Evolutionary conservation across 2,797 vertebrate genomes (phyloP).

Genomic region (Bradypus variegatus): DNA sequence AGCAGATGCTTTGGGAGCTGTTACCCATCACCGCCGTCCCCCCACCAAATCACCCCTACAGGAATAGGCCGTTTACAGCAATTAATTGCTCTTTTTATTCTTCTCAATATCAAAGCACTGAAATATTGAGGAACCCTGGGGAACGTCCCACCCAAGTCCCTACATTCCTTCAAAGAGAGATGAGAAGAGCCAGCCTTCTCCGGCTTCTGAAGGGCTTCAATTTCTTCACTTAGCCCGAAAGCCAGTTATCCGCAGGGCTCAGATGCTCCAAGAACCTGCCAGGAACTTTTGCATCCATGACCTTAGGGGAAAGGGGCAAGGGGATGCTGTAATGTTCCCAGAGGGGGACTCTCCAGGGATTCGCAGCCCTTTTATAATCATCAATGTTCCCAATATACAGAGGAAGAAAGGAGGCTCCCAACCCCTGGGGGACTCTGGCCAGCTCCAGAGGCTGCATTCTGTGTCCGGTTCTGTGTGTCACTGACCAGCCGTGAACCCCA

Average conservation of each 20-base stretch:
- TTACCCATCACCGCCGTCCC: not conserved
- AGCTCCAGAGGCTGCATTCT: not conserved
- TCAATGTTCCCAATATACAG: not conserved
- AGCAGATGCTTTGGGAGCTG: not conserved
- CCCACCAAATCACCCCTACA: not conserved
- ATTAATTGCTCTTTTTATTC: slow-evolving; percentile 56
- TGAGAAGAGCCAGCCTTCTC: slow-evolving; percentile 16
- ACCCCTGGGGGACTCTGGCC: rapidly evolving
- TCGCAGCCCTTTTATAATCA: not conserved
- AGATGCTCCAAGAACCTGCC: not conserved
- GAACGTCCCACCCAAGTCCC: slow-evolving; percentile 27
- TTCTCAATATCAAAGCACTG: slow-evolving; percentile 51
- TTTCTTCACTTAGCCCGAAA: not conserved
- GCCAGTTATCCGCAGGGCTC: not conserved
- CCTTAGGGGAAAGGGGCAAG: not conserved
- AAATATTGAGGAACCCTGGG: slow-evolving; percentile 37
- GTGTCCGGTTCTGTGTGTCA: not conserved
- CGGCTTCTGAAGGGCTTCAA: not conserved
- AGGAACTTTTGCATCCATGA: not conserved
- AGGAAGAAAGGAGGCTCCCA: not conserved
- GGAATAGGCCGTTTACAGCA: slow-evolving; percentile 28
- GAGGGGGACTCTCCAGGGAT: not conserved
- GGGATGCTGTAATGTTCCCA: not conserved
- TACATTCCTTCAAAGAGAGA: slow-evolving; percentile 24
- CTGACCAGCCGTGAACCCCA: not conserved